These are phyloP conservation scores for Ectropis grisescens DNA, from an alignment of 1,140 invertebrate genomes.

Conservation along the genomic window DNA sequence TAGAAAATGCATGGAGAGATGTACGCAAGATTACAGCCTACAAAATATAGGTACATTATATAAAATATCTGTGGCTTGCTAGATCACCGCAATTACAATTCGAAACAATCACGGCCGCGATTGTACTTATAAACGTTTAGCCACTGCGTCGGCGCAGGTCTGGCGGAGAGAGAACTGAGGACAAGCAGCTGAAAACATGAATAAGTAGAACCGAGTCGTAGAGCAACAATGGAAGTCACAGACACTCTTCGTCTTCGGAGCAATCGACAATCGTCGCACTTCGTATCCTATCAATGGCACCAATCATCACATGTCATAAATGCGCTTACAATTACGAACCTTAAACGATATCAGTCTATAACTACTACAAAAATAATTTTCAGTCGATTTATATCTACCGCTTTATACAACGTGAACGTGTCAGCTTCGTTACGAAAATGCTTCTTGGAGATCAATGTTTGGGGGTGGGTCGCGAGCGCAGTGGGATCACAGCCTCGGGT, in stretches of 20 bases:
- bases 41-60: too few species aligned
- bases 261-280: slow-evolving; percentile 40
- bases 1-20: too few species aligned
- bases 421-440: slow-evolving; percentile 54
- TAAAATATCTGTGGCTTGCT: too few species aligned
- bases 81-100: too few species aligned
- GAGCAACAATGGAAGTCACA: slow-evolving; percentile 65
- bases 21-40: too few species aligned
- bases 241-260: slow-evolving; percentile 38
- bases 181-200: too few species aligned
- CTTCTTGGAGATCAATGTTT: slow-evolving; percentile 49
- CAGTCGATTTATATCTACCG: slow-evolving; percentile 61
- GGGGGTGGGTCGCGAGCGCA: slow-evolving; percentile 24
- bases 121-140: too few species aligned
- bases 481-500: too few species aligned
- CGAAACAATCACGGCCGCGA: too few species aligned
- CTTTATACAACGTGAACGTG: slow-evolving; percentile 48
- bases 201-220: slow-evolving; percentile 4
- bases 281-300: slow-evolving; percentile 67
- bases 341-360: slow-evolving; percentile 67
- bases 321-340: slow-evolving; percentile 41
- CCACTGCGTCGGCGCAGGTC: too few species aligned
- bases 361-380: slow-evolving; percentile 69
- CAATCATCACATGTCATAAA: slow-evolving; percentile 67
- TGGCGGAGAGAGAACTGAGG: too few species aligned